Conservation (phyloP, 2,888 invertebrate species). For the Petrophora chlorosata region DNA sequence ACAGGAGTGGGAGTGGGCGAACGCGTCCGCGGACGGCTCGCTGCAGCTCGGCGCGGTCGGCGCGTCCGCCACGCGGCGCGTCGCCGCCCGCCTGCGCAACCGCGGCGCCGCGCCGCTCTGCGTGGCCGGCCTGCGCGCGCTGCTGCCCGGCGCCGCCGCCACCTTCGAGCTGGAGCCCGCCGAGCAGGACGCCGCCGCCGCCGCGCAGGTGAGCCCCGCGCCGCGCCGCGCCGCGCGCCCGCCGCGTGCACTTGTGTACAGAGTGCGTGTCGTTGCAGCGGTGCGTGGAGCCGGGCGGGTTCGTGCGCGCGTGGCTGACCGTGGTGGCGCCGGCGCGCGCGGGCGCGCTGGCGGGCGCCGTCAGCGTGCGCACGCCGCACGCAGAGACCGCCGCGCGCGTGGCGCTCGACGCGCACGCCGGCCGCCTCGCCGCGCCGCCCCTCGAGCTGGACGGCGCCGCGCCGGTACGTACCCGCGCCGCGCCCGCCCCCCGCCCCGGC, state of each 20-base stretch:
- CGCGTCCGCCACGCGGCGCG: constrained; percentile 86
- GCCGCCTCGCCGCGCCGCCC: constrained; percentile 16
- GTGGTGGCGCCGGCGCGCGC: constrained; percentile 39
- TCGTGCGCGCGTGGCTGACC: constrained; percentile 27
- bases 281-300: constrained; percentile 38
- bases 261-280: constrained; percentile 29
- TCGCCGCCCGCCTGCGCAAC: constrained; percentile 78
- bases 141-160: constrained; percentile 31
- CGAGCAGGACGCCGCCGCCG: constrained; percentile 8
- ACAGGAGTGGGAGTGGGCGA: constrained; percentile 70
- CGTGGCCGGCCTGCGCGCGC: constrained; percentile 44
- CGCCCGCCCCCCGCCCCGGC: neutral
- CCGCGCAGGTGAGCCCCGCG: neutral
- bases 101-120: constrained; percentile 55
- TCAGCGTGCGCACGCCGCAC: neutral
- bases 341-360: constrained; percentile 17
- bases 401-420: constrained; percentile 16
- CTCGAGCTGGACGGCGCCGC: constrained; percentile 45
- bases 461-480: constrained; percentile 37
- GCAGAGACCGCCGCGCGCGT: neutral
- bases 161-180: constrained; percentile 29
- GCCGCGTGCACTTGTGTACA: neutral
- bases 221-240: neutral
- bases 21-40: constrained; percentile 42
- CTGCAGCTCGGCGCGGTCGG: constrained; percentile 87